phyloP scores from a whole-genome alignment of 2,113 vertebrate species.

The Leucoraja erinaceus region DNA sequence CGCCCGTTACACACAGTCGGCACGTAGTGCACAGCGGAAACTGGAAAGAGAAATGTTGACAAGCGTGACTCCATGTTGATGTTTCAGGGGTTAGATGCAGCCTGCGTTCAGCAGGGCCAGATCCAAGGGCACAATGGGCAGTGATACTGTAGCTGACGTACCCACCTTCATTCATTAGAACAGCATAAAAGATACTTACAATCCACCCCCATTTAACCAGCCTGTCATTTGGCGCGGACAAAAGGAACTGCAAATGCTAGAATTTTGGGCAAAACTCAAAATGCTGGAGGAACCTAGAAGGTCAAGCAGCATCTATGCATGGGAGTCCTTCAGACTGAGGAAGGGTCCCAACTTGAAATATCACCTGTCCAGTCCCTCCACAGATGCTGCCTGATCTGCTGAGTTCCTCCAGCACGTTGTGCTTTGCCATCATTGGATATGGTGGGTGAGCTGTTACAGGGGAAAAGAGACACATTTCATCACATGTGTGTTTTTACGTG shows the following conservation, averaged over 20 bases:
- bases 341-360: too few relatives aligned
- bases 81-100: neutral
- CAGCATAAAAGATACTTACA: neutral
- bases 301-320: too few relatives aligned
- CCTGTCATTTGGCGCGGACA: neutral
- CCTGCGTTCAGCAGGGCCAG: neutral
- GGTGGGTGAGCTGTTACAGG: neutral
- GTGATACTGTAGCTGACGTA: neutral
- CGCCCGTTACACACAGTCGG: slow-evolving; percentile 90
- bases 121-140: neutral
- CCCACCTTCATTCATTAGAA: neutral
- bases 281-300: too few relatives aligned
- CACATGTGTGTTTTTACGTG: too few relatives aligned
- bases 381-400: too few relatives aligned
- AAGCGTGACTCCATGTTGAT: neutral
- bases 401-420: too few relatives aligned
- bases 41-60: slow-evolving; percentile 50
- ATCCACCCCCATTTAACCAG: neutral
- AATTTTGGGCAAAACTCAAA: too few relatives aligned
- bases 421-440: neutral
- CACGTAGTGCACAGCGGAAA: slow-evolving; percentile 73
- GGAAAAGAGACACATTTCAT: too few relatives aligned
- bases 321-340: too few relatives aligned
- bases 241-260: too few relatives aligned
- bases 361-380: too few relatives aligned